Base-by-base conservation (phyloP, 1,140 invertebrate genomes). In the Oscheius sp. region DNA sequence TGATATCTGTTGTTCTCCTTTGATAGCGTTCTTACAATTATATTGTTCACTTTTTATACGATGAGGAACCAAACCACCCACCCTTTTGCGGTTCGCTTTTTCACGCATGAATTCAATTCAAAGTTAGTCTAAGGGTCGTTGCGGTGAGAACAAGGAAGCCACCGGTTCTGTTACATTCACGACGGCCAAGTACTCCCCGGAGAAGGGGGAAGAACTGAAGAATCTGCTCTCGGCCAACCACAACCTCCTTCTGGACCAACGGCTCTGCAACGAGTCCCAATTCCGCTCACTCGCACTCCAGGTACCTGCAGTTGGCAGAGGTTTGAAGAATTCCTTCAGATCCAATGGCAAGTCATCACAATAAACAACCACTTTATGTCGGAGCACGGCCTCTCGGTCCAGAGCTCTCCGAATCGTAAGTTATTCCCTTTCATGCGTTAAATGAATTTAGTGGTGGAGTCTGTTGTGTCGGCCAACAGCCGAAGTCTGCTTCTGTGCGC, bases 281-380 rank as follows among this genome's bases (percentile, higher is more conserved):
- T 74, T 67, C 20, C 35, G 65, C n/a, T 74, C 72, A 32, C 3
- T 66, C 1, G 62, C 71, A 20, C 71, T 73, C 13, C 62, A 67
- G 38, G 64, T 58, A 13, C 15, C 15, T 66, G 15, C 18, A 23
- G 28, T 23, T 0, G 23, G 20, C 15, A 64, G 18, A 23, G 7
- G n/a, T 59, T 7, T 29, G 31, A 28, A 62, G 3, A 4, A 26
- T 1, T 26, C n/a, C 26, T 68, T 31, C 46, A 74, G 52, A 68
- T 74, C 65, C 72, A 74, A 68, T 74, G 72, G 72, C 42, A 61
- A 20, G 31, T 74, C 52, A 65, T 64, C 20, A 68, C 38, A 23
- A 68, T 74, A 15, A 74, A 74, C 65, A 74, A 59, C 18, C 35
- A 66, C 28, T 74, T 74, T 29, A 62, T 74, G 55, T 34, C 66